These are phyloP conservation scores for Cebuella pygmaea DNA, from an alignment of 2,797 vertebrate genomes.

Conservation along the genomic window DNA sequence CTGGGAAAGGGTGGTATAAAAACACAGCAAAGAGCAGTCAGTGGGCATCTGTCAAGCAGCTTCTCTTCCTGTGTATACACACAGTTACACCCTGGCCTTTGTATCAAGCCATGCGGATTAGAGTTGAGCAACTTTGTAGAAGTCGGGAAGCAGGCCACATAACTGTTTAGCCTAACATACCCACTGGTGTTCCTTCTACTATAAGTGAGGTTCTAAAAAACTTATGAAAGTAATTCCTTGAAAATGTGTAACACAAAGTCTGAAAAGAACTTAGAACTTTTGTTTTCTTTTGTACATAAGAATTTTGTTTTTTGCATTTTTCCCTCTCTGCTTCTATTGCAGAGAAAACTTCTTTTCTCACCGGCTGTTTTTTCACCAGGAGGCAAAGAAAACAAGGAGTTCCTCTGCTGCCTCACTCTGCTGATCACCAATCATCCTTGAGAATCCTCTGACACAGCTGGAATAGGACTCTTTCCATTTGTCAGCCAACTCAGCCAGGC, in stretches of 20 bases:
- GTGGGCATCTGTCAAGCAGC: background rate
- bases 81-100: background rate
- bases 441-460: background rate
- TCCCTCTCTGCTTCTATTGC: constrained; percentile 49
- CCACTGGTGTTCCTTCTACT: background rate
- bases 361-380: constrained; percentile 47
- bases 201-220: background rate
- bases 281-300: constrained; percentile 48
- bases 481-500: constrained; percentile 38
- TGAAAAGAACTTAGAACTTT: constrained; percentile 44
- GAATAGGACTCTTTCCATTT: constrained; percentile 36
- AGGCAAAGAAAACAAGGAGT: constrained; percentile 49
- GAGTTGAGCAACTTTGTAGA: background rate
- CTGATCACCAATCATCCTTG: background rate
- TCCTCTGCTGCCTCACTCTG: constrained; percentile 27
- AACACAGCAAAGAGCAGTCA: background rate
- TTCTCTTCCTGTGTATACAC: background rate
- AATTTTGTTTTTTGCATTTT: background rate
- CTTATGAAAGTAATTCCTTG: background rate
- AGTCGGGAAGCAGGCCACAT: background rate
- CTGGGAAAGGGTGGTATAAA: background rate
- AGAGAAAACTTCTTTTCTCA: constrained; percentile 66
- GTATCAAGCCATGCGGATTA: background rate
- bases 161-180: background rate
- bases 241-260: constrained; percentile 43